phyloP scores from a whole-genome alignment of 2,888 invertebrate species.

The Theodoxus fluviatilis region DNA sequence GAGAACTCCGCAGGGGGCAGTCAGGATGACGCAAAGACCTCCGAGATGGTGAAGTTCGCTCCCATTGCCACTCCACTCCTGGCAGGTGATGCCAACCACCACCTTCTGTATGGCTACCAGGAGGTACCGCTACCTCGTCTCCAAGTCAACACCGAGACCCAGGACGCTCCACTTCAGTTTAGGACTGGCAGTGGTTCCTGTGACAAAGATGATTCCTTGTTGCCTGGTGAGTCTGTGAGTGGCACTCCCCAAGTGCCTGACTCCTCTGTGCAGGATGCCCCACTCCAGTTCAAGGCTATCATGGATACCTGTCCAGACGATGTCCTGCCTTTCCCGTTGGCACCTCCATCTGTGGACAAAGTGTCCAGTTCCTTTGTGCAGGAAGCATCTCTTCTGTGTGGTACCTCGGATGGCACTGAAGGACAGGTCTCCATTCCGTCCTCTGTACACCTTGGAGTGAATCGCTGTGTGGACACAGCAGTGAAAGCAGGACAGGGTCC shows the following conservation, averaged over 20 bases:
- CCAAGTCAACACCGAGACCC: conserved; percentile 28
- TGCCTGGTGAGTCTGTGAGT: not conserved
- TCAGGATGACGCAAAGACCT: not conserved
- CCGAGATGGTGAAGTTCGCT: conserved; percentile 8
- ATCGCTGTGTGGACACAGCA: no score
- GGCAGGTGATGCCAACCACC: conserved; percentile 30
- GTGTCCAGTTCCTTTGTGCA: no score
- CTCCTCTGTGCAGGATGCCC: conserved; percentile 25
- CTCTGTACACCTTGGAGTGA: no score
- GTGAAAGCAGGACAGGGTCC: no score
- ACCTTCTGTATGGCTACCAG: conserved; percentile 36
- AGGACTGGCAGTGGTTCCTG: not conserved
- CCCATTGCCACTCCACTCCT: conserved; percentile 41
- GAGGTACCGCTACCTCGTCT: conserved; percentile 25
- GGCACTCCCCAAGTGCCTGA: no score
- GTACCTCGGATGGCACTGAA: no score
- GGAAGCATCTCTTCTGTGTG: no score
- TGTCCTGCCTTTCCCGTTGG: no score
- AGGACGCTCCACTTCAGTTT: conserved; percentile 39
- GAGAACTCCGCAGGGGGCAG: not conserved
- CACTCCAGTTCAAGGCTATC: conserved; percentile 14
- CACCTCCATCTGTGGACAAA: no score
- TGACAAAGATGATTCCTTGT: not conserved
- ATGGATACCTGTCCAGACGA: no score
- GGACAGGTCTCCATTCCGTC: no score